These are phyloP conservation scores for Cheilosia soror DNA, from an alignment of 2,888 invertebrate species.

Conservation along the genomic window DNA sequence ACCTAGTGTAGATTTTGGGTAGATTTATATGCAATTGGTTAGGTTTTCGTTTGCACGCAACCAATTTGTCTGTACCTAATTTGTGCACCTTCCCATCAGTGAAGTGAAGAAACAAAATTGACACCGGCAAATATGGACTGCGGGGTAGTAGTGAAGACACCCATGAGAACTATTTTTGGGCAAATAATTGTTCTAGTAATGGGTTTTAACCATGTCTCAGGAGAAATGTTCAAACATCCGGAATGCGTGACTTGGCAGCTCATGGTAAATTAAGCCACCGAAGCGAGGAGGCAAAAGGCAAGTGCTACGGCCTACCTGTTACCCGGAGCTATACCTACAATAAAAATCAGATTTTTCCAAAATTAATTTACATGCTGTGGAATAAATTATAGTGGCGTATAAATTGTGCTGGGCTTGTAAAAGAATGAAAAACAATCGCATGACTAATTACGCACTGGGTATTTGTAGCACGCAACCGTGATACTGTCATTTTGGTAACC, in stretches of 20 bases:
- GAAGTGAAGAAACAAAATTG: constrained; percentile 16
- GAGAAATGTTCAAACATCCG: constrained; percentile 51
- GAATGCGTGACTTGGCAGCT: constrained; percentile 64
- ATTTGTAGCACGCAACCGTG: constrained; percentile 57
- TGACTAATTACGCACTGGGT: constrained; percentile 61
- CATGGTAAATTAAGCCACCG: constrained; percentile 56
- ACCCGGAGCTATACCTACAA: constrained; percentile 14
- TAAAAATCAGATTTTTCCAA: constrained; percentile 29
- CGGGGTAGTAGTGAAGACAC: constrained; percentile 30
- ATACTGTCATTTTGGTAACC: constrained; percentile 37
- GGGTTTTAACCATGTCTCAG: constrained; percentile 47
- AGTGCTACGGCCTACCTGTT: constrained; percentile 3
- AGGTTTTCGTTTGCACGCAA: background rate
- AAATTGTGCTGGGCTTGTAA: background rate
- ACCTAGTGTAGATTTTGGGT: background rate
- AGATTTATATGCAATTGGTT: background rate
- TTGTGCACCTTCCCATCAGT: background rate
- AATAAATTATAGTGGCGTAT: constrained; percentile 46
- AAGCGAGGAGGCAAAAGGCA: constrained; percentile 21
- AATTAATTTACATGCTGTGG: constrained; percentile 46
- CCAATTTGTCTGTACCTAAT: constrained; percentile 4
- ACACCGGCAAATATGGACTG: constrained; percentile 26
- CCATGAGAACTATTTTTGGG: constrained; percentile 45
- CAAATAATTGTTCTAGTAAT: constrained; percentile 50
- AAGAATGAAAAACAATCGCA: constrained; percentile 24